Percentiles rank a stretch among this genome's conserved stretches.
Conservation (phyloP, 2,797 vertebrate species). For the Cyclopterus lumpus region DNA sequence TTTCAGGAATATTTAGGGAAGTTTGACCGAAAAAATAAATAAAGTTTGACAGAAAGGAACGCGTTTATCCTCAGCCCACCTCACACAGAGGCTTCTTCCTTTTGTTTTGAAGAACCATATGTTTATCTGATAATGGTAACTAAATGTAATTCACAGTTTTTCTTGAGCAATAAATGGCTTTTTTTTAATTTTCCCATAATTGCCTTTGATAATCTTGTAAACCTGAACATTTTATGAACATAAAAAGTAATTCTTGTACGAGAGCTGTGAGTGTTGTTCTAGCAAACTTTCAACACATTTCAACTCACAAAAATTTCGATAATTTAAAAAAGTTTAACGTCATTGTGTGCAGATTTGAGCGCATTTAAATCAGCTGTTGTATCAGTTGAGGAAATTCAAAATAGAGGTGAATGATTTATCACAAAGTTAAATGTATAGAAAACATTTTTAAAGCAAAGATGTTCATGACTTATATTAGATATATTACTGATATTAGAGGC, state of each 20-base stretch:
- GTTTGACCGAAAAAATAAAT: constrained; percentile 42
- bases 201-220: neutral
- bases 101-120: neutral
- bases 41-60: constrained; percentile 12
- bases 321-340: neutral
- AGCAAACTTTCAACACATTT: neutral
- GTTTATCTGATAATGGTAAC: neutral
- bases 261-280: neutral
- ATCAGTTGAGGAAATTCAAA: neutral
- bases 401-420: too few species aligned
- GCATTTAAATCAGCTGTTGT: neutral
- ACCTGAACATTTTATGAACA: too few species aligned
- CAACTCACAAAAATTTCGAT: neutral
- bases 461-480: neutral
- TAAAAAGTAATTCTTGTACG: too few species aligned
- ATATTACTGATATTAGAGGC: neutral
- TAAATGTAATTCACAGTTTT: neutral
- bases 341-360: too few species aligned
- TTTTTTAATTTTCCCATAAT: neutral
- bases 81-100: neutral
- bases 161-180: neutral
- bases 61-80: constrained; percentile 26
- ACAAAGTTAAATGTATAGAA: too few species aligned
- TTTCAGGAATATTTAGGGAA: constrained; percentile 45
- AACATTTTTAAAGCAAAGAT: neutral